Evolutionary conservation across 2,888 invertebrate genomes (phyloP).

Genomic region (Drosophila diplacantha): DNA sequence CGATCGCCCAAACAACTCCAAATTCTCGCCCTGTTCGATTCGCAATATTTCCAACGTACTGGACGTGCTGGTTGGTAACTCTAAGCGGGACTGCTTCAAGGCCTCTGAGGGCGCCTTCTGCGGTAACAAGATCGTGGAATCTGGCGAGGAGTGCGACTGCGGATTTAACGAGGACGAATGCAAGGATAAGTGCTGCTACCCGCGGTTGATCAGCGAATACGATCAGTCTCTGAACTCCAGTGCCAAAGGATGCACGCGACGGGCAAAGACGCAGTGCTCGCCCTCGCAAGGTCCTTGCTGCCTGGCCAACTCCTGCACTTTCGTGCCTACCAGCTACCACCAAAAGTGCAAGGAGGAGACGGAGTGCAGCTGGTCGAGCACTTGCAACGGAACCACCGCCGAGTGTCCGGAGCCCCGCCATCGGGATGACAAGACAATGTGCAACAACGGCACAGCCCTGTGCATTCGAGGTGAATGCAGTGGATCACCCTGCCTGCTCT

Average conservation of each 20-base stretch:
- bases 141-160: slow-evolving; percentile 98
- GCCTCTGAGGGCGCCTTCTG: slow-evolving; percentile 97
- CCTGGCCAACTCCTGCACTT: slow-evolving; percentile 86
- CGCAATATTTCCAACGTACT: slow-evolving; percentile 96
- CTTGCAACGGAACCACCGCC: slow-evolving; percentile 90
- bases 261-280: slow-evolving; percentile 86
- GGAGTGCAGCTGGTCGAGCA: slow-evolving; percentile 93
- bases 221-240: slow-evolving; percentile 84
- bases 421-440: slow-evolving; percentile 93
- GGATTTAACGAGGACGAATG: slow-evolving; percentile 96
- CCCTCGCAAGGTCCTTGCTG: slow-evolving; percentile 99
- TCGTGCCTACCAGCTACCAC: slow-evolving; percentile 82
- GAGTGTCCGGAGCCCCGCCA: slow-evolving; percentile 91
- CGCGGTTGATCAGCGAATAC: slow-evolving; percentile 84
- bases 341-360: slow-evolving; percentile 89
- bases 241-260: slow-evolving; percentile 89
- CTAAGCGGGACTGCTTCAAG: slow-evolving; percentile 95
- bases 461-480: slow-evolving; percentile 94
- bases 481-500: slow-evolving; percentile 96
- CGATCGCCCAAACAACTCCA: slow-evolving; percentile 97
- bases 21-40: slow-evolving; percentile 96
- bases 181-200: slow-evolving; percentile 95
- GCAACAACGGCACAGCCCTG: slow-evolving; percentile 93
- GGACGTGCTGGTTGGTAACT: slow-evolving; percentile 92
- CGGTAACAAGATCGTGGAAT: slow-evolving; percentile 99